Conservation (phyloP, 2,113 vertebrate species). For the Geococcyx californianus region DNA sequence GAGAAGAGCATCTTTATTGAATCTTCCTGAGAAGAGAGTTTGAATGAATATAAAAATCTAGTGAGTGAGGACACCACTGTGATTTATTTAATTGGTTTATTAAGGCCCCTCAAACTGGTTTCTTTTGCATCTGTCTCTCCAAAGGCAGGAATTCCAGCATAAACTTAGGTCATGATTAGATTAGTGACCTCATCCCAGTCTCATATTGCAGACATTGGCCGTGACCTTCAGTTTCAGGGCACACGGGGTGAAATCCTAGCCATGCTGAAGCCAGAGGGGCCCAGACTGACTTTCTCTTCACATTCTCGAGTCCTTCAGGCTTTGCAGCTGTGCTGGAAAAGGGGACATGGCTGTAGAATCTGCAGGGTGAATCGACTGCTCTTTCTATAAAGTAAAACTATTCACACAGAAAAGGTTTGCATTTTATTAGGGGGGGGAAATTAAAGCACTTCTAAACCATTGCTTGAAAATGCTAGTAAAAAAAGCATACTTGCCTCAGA, state of each 20-base stretch:
- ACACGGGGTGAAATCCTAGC: conserved; percentile 59
- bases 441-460: not conserved
- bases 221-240: conserved; percentile 59
- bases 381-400: not conserved
- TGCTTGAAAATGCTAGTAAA: not conserved
- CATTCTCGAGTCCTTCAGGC: not conserved
- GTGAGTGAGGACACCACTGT: not conserved
- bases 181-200: conserved; percentile 45
- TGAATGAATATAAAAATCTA: not conserved
- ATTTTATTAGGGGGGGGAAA: not conserved
- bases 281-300: conserved; percentile 28
- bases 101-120: not conserved
- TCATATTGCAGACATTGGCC: conserved; percentile 56
- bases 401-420: not conserved
- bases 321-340: conserved; percentile 35
- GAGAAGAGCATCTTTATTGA: not conserved
- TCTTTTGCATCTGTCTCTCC: conserved; percentile 39
- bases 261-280: conserved; percentile 37
- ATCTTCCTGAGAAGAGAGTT: not conserved
- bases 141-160: conserved; percentile 42
- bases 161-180: conserved; percentile 59
- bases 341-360: not conserved
- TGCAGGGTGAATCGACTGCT: not conserved
- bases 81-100: conserved; percentile 7
- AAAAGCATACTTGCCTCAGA: not conserved